These are phyloP conservation scores for Diaperis boleti DNA, from an alignment of 2,888 invertebrate species.

Conservation along the genomic window DNA sequence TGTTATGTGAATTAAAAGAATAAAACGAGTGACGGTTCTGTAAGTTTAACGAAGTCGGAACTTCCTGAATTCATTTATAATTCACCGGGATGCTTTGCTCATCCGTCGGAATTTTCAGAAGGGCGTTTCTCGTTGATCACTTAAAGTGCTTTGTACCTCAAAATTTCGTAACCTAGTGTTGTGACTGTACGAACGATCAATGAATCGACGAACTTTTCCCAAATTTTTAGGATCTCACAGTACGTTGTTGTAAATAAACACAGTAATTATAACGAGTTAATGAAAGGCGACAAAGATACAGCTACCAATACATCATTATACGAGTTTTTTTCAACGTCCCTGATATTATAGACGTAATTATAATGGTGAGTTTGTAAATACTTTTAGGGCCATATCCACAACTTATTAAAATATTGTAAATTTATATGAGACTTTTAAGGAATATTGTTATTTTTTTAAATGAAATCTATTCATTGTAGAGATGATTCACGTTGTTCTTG, in stretches of 20 bases:
- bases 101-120: conserved; percentile 1
- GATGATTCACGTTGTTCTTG: conserved; percentile 24
- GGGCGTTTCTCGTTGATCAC: conserved; percentile 12
- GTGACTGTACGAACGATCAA: conserved; percentile 14
- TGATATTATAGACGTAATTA: conserved; percentile 8
- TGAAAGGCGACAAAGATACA: conserved; percentile 7
- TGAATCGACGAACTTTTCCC: neutral
- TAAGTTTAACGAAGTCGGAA: conserved; percentile 12
- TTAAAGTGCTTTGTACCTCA: conserved; percentile 33
- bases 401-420: conserved; percentile 33
- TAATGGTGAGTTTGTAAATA: conserved; percentile 30
- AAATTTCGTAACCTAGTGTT: conserved; percentile 14
- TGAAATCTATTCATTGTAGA: conserved; percentile 31
- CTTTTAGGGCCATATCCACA: conserved; percentile 36
- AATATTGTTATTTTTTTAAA: conserved; percentile 40
- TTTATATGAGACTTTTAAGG: conserved; percentile 28
- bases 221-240: conserved; percentile 3
- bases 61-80: conserved; percentile 26
- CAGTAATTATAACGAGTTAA: conserved; percentile 7
- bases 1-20: neutral
- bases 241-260: conserved; percentile 31
- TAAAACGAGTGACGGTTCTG: conserved; percentile 7
- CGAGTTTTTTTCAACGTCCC: conserved; percentile 34
- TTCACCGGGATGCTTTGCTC: conserved; percentile 22
- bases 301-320: conserved; percentile 27